phyloP scores from a whole-genome alignment of 2,113 vertebrate genomes.

The Symphodus melops region DNA sequence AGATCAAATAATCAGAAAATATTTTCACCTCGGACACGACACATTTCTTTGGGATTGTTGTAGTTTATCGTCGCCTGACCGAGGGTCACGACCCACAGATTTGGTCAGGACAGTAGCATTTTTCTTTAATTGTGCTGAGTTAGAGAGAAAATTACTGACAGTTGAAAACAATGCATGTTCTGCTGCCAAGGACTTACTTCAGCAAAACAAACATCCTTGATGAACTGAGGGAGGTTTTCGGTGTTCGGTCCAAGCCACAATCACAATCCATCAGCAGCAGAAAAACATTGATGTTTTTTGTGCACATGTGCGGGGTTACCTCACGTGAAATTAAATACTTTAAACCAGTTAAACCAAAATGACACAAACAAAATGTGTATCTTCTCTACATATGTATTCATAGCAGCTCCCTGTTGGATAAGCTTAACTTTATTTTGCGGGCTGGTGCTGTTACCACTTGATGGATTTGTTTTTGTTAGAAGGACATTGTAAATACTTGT shows the following conservation, averaged over 20 bases:
- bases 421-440: not conserved
- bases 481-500: not conserved
- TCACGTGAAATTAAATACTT: not conserved
- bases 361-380: no score
- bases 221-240: conserved; percentile 37
- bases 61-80: not conserved
- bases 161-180: conserved; percentile 56
- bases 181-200: conserved; percentile 51
- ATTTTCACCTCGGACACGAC: not conserved
- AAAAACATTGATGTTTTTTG: not conserved
- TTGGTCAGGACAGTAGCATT: conserved; percentile 36
- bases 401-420: not conserved
- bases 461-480: not conserved
- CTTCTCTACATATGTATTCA: no score
- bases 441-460: not conserved
- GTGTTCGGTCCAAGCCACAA: conserved; percentile 58
- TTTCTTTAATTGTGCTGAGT: conserved; percentile 46
- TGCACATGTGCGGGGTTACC: conserved; percentile 22
- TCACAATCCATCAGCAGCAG: conserved; percentile 34
- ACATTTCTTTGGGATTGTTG: not conserved
- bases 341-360: no score
- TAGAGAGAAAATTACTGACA: conserved; percentile 30
- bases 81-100: not conserved
- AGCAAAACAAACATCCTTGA: conserved; percentile 64
- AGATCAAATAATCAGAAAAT: not conserved